Percentiles rank a stretch among this genome's conserved stretches.
These are phyloP conservation scores for Anser cygnoides DNA, from an alignment of 2,113 vertebrate genomes.

Conservation along the genomic window DNA sequence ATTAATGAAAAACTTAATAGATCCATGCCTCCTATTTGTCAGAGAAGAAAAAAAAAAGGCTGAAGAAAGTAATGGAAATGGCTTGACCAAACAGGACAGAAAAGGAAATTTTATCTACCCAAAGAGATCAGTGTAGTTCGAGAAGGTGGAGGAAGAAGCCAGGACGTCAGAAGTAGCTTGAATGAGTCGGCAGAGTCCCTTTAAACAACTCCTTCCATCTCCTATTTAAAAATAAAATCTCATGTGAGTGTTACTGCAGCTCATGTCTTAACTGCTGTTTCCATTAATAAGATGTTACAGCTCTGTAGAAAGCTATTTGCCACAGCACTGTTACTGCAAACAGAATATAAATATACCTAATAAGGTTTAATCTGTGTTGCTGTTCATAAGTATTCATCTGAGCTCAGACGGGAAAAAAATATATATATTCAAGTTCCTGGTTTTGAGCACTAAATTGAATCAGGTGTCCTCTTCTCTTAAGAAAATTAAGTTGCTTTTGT, in stretches of 20 bases:
- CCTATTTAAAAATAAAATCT: slow-evolving; percentile 59
- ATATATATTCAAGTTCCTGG: slow-evolving; percentile 81
- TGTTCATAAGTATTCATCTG: slow-evolving; percentile 83
- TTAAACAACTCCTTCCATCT: slow-evolving; percentile 39
- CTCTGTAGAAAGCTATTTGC: slow-evolving; percentile 56
- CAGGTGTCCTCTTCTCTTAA: slow-evolving; percentile 99
- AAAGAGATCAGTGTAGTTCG: neutral
- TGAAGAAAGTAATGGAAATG: neutral
- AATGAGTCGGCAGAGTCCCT: neutral
- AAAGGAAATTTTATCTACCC: neutral
- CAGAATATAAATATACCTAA: slow-evolving; percentile 72
- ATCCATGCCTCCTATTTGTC: neutral
- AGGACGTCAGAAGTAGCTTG: neutral
- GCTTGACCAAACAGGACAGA: neutral
- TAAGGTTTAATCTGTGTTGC: slow-evolving; percentile 84
- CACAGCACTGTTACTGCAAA: slow-evolving; percentile 79
- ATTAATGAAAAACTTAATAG: neutral
- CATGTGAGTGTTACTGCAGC: neutral
- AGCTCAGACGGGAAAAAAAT: slow-evolving; percentile 73
- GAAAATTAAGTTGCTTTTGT: slow-evolving; percentile 97
- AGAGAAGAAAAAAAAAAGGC: fast-evolving
- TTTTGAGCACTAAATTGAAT: slow-evolving; percentile 93
- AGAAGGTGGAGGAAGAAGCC: neutral
- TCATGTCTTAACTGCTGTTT: slow-evolving; percentile 48
- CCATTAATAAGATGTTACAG: slow-evolving; percentile 46